Evolutionary conservation across 2,797 vertebrate genomes (phyloP).

Genomic region (Bradypus variegatus): DNA sequence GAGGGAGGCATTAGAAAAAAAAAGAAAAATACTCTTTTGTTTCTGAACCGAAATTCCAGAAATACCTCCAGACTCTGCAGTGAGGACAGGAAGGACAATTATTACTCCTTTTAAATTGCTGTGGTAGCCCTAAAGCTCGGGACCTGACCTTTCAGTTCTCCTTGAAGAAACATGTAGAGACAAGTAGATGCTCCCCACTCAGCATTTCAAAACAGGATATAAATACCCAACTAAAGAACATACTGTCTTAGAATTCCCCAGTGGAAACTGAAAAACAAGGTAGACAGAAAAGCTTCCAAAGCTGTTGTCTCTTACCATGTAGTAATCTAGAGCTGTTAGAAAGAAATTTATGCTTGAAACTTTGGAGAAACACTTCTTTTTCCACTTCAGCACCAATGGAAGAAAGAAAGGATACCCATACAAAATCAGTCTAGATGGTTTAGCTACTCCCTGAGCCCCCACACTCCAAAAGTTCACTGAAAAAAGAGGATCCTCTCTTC

Average conservation of each 20-base stretch:
- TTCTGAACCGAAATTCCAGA: slow-evolving; percentile 34
- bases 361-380: neutral
- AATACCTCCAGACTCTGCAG: slow-evolving; percentile 42
- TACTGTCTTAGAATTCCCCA: slow-evolving; percentile 47
- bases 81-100: slow-evolving; percentile 24
- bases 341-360: neutral
- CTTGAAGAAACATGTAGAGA: slow-evolving; percentile 44
- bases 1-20: neutral
- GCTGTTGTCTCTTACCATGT: neutral
- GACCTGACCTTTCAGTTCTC: slow-evolving; percentile 43
- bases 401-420: neutral
- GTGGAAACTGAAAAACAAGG: slow-evolving; percentile 55
- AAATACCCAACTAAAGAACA: slow-evolving; percentile 50
- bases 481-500: slow-evolving; percentile 24
- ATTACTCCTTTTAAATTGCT: slow-evolving; percentile 40
- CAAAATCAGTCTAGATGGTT: neutral
- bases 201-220: slow-evolving; percentile 55
- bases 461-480: slow-evolving; percentile 4
- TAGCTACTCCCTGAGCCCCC: neutral
- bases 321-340: neutral
- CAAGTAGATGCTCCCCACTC: slow-evolving; percentile 39
- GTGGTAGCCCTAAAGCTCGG: slow-evolving; percentile 12
- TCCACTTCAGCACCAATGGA: neutral
- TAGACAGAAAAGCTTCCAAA: slow-evolving; percentile 42
- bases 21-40: neutral